phyloP scores from a whole-genome alignment of 2,797 vertebrate species.

The Phataginus tetradactyla region DNA sequence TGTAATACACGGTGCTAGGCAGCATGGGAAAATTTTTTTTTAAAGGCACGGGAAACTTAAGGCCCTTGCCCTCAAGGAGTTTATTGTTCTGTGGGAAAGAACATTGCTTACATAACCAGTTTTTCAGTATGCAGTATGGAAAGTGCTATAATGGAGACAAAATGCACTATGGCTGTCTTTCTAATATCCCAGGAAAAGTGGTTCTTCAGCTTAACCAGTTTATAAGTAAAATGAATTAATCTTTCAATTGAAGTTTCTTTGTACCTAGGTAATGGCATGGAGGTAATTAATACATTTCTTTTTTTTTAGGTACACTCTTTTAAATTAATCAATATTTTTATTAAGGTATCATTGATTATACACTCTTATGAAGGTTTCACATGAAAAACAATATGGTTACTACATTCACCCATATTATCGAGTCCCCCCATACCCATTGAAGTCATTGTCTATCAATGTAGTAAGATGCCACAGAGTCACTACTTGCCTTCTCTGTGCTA shows the following conservation, averaged over 20 bases:
- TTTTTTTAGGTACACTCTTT: no score
- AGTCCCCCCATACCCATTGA: no score
- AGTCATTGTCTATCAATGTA: no score
- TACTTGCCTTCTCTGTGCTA: no score
- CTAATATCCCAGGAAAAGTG: background rate
- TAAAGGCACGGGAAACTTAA: background rate
- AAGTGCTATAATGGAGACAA: background rate
- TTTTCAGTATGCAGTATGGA: constrained; percentile 6
- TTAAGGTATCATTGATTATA: no score
- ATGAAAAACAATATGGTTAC: no score
- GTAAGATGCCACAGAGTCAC: no score
- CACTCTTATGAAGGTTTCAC: no score
- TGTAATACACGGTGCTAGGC: background rate
- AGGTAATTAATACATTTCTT: background rate
- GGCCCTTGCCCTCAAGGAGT: background rate
- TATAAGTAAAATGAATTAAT: background rate
- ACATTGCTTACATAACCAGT: background rate
- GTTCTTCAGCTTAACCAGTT: background rate
- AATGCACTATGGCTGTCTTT: background rate
- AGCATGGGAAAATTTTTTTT: background rate
- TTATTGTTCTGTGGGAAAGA: constrained; percentile 15
- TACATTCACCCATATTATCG: no score
- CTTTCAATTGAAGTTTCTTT: background rate
- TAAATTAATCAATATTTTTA: no score
- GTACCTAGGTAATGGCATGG: background rate